Conservation (phyloP, 1,140 invertebrate genomes). For the Proales similis region DNA sequence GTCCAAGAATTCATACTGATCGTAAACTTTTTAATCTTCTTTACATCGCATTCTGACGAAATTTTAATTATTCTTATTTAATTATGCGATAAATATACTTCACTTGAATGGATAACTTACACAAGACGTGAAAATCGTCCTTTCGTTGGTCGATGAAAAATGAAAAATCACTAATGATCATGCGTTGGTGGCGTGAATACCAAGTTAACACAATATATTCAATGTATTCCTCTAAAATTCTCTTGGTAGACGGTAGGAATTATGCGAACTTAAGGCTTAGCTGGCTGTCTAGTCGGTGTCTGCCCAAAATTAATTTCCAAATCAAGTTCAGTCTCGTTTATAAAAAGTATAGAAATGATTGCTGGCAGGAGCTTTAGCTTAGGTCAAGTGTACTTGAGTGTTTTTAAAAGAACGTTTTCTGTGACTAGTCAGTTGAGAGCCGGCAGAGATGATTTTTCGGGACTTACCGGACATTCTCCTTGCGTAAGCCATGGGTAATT, state of each 20-base stretch:
- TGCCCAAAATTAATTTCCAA: too few species aligned
- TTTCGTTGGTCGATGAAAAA: slow-evolving; percentile 10
- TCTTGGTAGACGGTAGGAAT: too few species aligned
- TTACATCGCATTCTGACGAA: neutral
- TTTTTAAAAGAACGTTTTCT: neutral
- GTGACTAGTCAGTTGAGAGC: neutral
- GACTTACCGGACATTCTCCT: neutral
- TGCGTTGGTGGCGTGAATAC: too few species aligned
- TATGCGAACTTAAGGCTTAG: too few species aligned
- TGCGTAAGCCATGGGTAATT: neutral
- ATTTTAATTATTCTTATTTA: slow-evolving; percentile 34
- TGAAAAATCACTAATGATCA: slow-evolving; percentile 28
- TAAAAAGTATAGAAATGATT: too few species aligned
- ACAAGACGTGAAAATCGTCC: slow-evolving; percentile 3
- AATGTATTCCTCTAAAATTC: too few species aligned
- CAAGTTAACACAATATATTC: too few species aligned
- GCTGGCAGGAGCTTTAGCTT: too few species aligned
- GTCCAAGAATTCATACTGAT: neutral
- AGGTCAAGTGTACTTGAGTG: neutral
- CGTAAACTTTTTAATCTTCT: neutral
- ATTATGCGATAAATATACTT: slow-evolving; percentile 23
- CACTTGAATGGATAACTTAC: slow-evolving; percentile 15
- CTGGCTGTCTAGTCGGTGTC: too few species aligned
- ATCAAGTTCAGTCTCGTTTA: too few species aligned
- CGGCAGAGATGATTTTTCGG: slow-evolving; percentile 1